phyloP scores from a whole-genome alignment of 1,140 invertebrate genomes.

The Scaptomyza pallida region DNA sequence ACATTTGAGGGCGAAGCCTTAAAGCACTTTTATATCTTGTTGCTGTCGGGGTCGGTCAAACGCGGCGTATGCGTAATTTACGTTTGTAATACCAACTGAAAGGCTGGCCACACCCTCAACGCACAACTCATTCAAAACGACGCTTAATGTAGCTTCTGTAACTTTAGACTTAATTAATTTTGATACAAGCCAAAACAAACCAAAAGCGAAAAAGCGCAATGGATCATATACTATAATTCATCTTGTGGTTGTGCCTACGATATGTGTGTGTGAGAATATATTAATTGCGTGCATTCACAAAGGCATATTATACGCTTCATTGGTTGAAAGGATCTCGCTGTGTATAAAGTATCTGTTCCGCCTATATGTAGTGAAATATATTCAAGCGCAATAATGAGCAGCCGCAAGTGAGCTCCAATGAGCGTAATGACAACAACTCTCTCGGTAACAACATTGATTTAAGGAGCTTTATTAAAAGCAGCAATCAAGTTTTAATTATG shows the following conservation, averaged over 20 bases:
- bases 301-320: conserved; percentile 11
- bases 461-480: too few species aligned
- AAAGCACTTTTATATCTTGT: conserved; percentile 5
- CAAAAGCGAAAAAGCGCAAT: conserved; percentile 2
- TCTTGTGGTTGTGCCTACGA: conserved; percentile 15
- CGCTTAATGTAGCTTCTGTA: conserved; percentile 15
- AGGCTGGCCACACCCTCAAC: conserved; percentile 6
- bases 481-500: too few species aligned
- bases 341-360: too few species aligned
- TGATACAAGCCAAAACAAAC: conserved; percentile 9
- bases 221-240: conserved; percentile 39
- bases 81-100: neutral
- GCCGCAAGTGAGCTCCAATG: too few species aligned
- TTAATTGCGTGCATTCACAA: conserved; percentile 22
- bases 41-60: conserved; percentile 1
- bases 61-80: conserved; percentile 46
- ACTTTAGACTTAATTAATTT: conserved; percentile 55
- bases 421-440: too few species aligned
- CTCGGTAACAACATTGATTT: too few species aligned
- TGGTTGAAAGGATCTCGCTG: neutral
- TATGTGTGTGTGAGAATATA: too few species aligned
- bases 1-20: conserved; percentile 18
- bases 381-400: too few species aligned
- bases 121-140: neutral
- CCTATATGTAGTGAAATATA: too few species aligned